Evolutionary conservation across 2,113 vertebrate species (phyloP).

Genomic region (Melanocharis versteri): DNA sequence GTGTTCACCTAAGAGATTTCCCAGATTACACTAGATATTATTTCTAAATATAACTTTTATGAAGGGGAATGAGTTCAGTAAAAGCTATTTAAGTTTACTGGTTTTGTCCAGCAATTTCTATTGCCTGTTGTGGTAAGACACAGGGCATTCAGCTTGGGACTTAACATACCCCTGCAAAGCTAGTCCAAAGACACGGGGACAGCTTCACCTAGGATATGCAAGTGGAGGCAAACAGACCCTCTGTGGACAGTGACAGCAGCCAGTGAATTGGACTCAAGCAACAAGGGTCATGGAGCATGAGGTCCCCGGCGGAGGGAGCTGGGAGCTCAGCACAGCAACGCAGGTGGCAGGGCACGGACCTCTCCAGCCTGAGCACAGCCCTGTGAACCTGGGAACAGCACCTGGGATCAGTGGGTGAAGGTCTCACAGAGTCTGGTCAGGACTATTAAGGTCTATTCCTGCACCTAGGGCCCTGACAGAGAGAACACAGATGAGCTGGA

Average conservation of each 20-base stretch:
- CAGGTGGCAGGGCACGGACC: not conserved
- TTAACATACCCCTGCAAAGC: not conserved
- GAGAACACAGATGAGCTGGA: not conserved
- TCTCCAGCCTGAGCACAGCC: not conserved
- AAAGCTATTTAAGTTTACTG: not conserved
- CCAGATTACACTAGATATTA: not conserved
- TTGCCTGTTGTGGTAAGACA: not conserved
- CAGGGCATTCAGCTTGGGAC: not conserved
- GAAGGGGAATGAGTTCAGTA: not conserved
- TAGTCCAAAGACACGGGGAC: not conserved
- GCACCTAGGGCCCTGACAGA: not conserved
- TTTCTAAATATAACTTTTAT: not conserved
- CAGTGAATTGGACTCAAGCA: not conserved
- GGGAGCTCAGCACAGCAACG: accelerated
- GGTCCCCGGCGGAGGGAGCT: not conserved
- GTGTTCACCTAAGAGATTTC: not conserved
- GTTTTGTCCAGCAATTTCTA: not conserved
- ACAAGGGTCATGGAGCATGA: accelerated
- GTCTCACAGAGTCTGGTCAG: not conserved
- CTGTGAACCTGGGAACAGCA: accelerated
- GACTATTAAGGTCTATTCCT: not conserved
- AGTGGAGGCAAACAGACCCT: not conserved
- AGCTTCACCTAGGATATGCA: not conserved
- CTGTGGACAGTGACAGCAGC: not conserved
- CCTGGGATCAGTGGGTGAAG: not conserved